Conservation (phyloP, 2,113 vertebrate genomes). For the Rhadina sibilatrix region DNA sequence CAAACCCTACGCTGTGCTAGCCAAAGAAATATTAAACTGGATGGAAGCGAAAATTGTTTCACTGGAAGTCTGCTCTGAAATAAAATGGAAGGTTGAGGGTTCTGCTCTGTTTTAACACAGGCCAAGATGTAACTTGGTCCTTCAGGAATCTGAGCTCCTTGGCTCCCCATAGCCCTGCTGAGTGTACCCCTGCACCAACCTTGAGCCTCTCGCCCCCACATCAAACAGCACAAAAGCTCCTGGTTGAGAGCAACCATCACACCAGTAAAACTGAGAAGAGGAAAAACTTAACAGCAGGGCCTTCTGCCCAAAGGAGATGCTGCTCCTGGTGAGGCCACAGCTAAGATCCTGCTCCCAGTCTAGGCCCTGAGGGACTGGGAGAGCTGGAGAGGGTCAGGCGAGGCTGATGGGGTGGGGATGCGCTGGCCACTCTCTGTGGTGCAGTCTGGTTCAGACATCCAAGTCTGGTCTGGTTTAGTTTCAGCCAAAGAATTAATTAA, state of each 20-base stretch:
- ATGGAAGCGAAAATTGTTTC: neutral
- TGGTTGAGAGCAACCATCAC: neutral
- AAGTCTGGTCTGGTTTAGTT: neutral
- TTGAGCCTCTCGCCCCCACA: neutral
- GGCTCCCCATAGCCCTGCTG: neutral
- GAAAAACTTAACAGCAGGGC: neutral
- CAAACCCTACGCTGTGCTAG: neutral
- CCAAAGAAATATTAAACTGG: constrained; percentile 19
- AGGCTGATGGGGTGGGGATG: neutral
- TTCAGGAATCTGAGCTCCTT: neutral
- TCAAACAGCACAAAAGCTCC: neutral
- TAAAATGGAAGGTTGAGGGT: neutral
- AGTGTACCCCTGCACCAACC: neutral
- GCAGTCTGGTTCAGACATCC: neutral
- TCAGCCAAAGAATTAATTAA: neutral
- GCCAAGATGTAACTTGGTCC: neutral
- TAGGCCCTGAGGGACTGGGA: neutral
- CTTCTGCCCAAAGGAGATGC: neutral
- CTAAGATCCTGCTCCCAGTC: rapidly evolving
- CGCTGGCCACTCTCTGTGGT: neutral
- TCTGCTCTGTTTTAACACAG: neutral
- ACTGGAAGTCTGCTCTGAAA: neutral
- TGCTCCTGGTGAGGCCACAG: neutral
- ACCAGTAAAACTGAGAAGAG: neutral
- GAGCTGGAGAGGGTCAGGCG: neutral